These are phyloP conservation scores for Drosophila setosimentum DNA, from an alignment of 2,888 invertebrate genomes.

Conservation along the genomic window DNA sequence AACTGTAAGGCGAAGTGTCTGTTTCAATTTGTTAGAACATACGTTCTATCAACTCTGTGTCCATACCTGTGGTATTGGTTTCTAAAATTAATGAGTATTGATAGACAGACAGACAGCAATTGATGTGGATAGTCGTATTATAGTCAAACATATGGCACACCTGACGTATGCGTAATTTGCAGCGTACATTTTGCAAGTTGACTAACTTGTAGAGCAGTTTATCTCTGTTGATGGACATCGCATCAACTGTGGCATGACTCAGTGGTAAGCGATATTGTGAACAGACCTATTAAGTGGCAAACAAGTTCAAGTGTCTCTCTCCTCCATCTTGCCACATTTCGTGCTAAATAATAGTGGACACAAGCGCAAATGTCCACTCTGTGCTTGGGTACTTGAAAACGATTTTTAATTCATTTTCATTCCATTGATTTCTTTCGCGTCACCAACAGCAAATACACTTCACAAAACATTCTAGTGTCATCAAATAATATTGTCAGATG, in stretches of 20 bases:
- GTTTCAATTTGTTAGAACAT: conserved; percentile 25
- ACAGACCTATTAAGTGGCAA: conserved; percentile 45
- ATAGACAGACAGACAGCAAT: conserved; percentile 40
- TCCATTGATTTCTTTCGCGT: conserved; percentile 31
- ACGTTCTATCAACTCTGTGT: not conserved
- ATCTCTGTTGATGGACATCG: conserved; percentile 19
- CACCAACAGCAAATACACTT: conserved; percentile 20
- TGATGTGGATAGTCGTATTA: conserved; percentile 36
- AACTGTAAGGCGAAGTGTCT: conserved; percentile 35
- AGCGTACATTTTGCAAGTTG: conserved; percentile 16
- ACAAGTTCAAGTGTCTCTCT: too few species aligned
- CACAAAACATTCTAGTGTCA: conserved; percentile 2
- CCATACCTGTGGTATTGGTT: not conserved
- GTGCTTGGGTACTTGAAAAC: conserved; percentile 35
- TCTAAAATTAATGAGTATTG: conserved; percentile 34
- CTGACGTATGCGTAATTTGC: conserved; percentile 50
- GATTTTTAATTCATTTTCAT: conserved; percentile 25
- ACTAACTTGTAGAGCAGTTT: conserved; percentile 11
- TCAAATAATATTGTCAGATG: not conserved
- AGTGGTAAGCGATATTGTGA: not conserved
- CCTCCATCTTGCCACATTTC: conserved; percentile 29
- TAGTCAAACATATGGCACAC: conserved; percentile 11
- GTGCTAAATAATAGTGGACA: conserved; percentile 42
- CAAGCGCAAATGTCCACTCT: conserved; percentile 30
- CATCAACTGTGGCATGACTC: not conserved